A percentile compares a stretch with the other conserved stretches of the same genome.
Conservation (phyloP, 2,888 invertebrate species). For the Sarcophaga rosellei region DNA sequence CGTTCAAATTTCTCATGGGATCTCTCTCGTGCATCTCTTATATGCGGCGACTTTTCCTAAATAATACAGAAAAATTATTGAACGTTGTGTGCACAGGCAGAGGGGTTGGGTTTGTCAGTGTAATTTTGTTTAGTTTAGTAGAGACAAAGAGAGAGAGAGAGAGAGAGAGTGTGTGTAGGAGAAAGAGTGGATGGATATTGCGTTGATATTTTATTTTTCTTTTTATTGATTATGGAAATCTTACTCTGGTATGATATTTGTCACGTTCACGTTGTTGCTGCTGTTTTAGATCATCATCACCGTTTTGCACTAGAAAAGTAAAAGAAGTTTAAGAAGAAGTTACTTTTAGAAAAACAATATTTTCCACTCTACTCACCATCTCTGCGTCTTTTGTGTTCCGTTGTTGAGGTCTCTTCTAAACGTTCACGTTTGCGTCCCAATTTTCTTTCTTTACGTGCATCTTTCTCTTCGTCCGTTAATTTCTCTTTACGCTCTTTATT, state of each 20-base stretch:
- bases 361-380: conserved; percentile 84
- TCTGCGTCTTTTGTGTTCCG: conserved; percentile 89
- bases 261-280: conserved; percentile 86
- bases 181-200: background rate
- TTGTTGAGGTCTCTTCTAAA: conserved; percentile 85
- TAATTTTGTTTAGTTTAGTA: conserved; percentile 54
- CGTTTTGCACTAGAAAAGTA: conserved; percentile 84
- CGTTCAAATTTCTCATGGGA: conserved; percentile 89
- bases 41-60: conserved; percentile 91
- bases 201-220: conserved; percentile 6
- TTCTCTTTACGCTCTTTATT: conserved; percentile 84
- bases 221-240: conserved; percentile 69
- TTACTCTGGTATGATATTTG: conserved; percentile 89
- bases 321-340: background rate
- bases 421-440: conserved; percentile 90
- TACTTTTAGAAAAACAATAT: background rate
- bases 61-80: conserved; percentile 49
- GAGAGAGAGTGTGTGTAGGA: background rate
- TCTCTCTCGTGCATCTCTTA: conserved; percentile 85
- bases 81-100: conserved; percentile 62
- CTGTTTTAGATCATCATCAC: conserved; percentile 86
- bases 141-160: conserved; percentile 11
- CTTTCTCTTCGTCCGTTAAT: conserved; percentile 90
- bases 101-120: conserved; percentile 49
- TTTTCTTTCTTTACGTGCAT: conserved; percentile 90